Conservation (phyloP, 2,797 vertebrate species). For the Catostomus latipinnis region DNA sequence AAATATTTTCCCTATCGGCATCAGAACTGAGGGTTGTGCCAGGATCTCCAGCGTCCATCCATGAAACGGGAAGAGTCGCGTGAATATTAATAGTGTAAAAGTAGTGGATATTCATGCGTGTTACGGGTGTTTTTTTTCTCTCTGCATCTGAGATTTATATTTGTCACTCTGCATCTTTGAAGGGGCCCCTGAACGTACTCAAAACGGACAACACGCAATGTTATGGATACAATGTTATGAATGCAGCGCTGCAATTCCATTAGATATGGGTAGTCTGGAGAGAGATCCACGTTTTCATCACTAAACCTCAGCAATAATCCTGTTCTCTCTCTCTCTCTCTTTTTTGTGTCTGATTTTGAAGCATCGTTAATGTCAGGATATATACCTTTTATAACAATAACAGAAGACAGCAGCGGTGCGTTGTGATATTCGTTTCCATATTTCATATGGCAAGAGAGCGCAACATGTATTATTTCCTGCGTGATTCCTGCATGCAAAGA, state of each 20-base stretch:
- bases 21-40: background rate
- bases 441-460: conserved; percentile 51
- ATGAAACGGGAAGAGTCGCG: background rate
- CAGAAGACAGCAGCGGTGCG: conserved; percentile 22
- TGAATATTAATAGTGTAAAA: conserved; percentile 34
- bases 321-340: background rate
- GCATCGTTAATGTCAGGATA: background rate
- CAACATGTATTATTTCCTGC: conserved; percentile 75
- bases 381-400: background rate
- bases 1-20: background rate
- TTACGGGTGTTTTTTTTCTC: conserved; percentile 41
- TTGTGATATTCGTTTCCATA: conserved; percentile 44
- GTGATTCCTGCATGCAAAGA: conserved; percentile 24
- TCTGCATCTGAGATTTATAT: conserved; percentile 45
- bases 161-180: background rate
- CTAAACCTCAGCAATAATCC: background rate
- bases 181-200: background rate
- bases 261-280: background rate
- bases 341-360: background rate
- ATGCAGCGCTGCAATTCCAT: background rate
- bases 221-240: background rate
- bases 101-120: conserved; percentile 37
- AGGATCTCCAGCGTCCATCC: conserved; percentile 9
- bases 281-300: background rate
- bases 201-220: background rate